A percentile compares a stretch with the other conserved stretches of the same genome.
phyloP scores from a whole-genome alignment of 2,888 invertebrate species.

The Melanchra persicariae region DNA sequence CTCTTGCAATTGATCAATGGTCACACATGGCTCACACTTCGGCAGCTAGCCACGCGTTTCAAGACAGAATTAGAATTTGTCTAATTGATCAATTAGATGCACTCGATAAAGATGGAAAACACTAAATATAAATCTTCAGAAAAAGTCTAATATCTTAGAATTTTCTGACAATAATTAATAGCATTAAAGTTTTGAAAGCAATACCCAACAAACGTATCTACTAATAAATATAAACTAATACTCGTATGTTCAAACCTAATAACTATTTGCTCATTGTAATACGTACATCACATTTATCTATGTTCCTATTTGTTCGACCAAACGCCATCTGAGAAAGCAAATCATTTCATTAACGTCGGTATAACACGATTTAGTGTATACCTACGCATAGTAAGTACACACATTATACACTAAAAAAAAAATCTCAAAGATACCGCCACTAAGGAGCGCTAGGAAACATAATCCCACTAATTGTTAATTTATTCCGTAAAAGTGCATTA shows the following conservation, averaged over 20 bases:
- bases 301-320: conserved; percentile 14
- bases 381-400: conserved; percentile 5
- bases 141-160: too few species aligned
- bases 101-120: not conserved
- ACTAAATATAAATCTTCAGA: too few species aligned
- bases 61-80: too few species aligned
- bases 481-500: conserved; percentile 46
- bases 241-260: conserved; percentile 2
- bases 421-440: conserved; percentile 33
- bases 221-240: conserved; percentile 25
- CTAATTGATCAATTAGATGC: conserved; percentile 19
- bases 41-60: too few species aligned
- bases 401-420: conserved; percentile 10
- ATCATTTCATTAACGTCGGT: conserved; percentile 23
- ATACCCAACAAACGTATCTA: not conserved
- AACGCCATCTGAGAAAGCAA: conserved; percentile 20
- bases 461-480: conserved; percentile 43
- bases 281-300: not conserved
- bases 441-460: conserved; percentile 30
- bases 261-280: conserved; percentile 13
- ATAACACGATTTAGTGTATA: not conserved
- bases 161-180: too few species aligned
- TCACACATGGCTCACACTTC: too few species aligned
- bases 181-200: conserved; percentile 5
- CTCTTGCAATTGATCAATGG: conserved; percentile 19